A percentile compares a stretch with the other conserved stretches of the same genome.
Conservation (phyloP, 2,888 invertebrate genomes). For the Chloroclysta siterata region DNA sequence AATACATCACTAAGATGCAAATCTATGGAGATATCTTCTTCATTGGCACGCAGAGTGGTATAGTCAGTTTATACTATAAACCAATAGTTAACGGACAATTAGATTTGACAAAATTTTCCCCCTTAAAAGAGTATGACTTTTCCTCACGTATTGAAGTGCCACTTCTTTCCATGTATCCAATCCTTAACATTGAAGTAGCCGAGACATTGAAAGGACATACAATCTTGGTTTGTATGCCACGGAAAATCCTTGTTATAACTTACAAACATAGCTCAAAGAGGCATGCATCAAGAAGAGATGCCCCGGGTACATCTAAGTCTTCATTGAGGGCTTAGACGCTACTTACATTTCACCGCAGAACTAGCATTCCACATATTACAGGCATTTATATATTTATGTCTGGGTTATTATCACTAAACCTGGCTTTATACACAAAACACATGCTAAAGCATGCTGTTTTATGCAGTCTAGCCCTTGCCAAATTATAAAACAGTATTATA, state of each 20-base stretch:
- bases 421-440: background rate
- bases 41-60: slow-evolving; percentile 68
- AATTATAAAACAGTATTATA: background rate
- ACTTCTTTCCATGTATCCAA: slow-evolving; percentile 61
- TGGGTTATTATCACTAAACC: background rate
- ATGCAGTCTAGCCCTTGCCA: background rate
- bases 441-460: background rate
- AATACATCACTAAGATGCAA: slow-evolving; percentile 59
- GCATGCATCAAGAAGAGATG: slow-evolving; percentile 46
- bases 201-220: slow-evolving; percentile 65
- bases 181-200: slow-evolving; percentile 64
- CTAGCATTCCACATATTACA: background rate
- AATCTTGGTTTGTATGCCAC: slow-evolving; percentile 70
- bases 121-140: slow-evolving; percentile 67
- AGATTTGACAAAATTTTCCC: slow-evolving; percentile 59
- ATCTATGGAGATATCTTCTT: slow-evolving; percentile 67
- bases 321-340: background rate
- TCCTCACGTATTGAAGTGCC: slow-evolving; percentile 63
- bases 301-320: slow-evolving; percentile 33
- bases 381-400: background rate
- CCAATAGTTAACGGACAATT: slow-evolving; percentile 60
- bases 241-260: slow-evolving; percentile 66
- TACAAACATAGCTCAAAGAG: slow-evolving; percentile 57
- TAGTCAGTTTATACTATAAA: slow-evolving; percentile 64
- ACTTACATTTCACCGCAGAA: background rate